Evolutionary conservation across 2,888 invertebrate genomes (phyloP).

Genomic region (Nymphalis c-album): DNA sequence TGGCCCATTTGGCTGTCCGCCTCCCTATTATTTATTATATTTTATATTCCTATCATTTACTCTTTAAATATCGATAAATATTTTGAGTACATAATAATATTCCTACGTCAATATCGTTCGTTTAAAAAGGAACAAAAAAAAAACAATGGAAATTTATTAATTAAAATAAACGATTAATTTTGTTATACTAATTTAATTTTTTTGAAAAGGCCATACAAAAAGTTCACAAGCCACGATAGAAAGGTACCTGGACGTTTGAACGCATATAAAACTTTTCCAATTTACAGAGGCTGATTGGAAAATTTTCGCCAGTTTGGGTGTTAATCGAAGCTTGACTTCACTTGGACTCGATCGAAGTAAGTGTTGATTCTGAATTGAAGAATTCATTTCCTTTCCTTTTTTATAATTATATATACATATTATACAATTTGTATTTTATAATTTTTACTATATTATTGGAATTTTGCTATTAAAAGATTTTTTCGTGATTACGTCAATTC

Average conservation of each 20-base stretch:
- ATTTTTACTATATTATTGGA: no score
- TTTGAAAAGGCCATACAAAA: slow-evolving; percentile 57
- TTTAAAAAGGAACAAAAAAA: no score
- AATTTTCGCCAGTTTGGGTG: slow-evolving; percentile 78
- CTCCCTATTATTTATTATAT: no score
- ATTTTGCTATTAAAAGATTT: no score
- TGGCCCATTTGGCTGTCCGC: no score
- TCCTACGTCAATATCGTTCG: not conserved
- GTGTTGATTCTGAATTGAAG: slow-evolving; percentile 48
- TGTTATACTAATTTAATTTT: slow-evolving; percentile 36
- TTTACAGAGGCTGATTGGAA: slow-evolving; percentile 80
- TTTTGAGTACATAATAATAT: no score
- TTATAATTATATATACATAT: slow-evolving; percentile 1
- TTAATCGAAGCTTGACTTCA: slow-evolving; percentile 76
- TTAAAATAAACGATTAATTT: slow-evolving; percentile 20
- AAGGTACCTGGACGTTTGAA: slow-evolving; percentile 79
- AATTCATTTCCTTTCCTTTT: slow-evolving; percentile 28
- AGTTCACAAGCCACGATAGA: slow-evolving; percentile 69
- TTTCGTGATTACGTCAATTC: no score
- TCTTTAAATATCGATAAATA: no score
- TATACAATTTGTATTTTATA: not conserved
- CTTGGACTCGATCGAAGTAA: slow-evolving; percentile 65
- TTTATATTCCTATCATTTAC: no score
- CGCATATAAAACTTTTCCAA: slow-evolving; percentile 82
- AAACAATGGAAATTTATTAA: not conserved